Percentiles rank a stretch among this genome's conserved stretches.
Evolutionary conservation across 2,888 invertebrate genomes (phyloP).

Genomic region (Drosophila recens): DNA sequence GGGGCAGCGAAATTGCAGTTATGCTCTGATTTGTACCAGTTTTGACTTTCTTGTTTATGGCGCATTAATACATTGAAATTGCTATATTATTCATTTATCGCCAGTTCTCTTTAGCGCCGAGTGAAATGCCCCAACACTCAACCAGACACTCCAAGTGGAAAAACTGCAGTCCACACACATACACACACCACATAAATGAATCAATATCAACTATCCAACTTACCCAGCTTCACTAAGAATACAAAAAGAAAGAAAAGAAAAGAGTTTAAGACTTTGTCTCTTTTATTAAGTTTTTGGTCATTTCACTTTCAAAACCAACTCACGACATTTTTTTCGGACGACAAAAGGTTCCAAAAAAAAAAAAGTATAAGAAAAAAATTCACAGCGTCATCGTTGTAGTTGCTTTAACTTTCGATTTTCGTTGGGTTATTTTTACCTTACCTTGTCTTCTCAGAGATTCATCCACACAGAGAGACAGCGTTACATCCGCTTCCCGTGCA

Average conservation of each 20-base stretch:
- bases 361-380: constrained; percentile 34
- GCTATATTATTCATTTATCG: constrained; percentile 81
- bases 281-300: constrained; percentile 61
- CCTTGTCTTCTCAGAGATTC: constrained; percentile 8
- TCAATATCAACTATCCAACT: constrained; percentile 7
- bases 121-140: constrained; percentile 50
- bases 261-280: constrained; percentile 16
- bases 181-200: constrained; percentile 16
- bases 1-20: constrained; percentile 84
- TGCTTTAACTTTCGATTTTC: constrained; percentile 78
- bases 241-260: background rate
- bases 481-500: constrained; percentile 79
- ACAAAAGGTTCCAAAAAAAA: constrained; percentile 53
- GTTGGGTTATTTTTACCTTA: constrained; percentile 47
- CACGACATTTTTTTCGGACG: constrained; percentile 64
- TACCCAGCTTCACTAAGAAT: constrained; percentile 11
- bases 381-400: constrained; percentile 66
- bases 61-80: constrained; percentile 80
- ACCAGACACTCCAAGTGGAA: constrained; percentile 30
- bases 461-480: constrained; percentile 21
- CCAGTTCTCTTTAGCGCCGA: constrained; percentile 60
- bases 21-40: constrained; percentile 86
- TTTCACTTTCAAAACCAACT: constrained; percentile 79
- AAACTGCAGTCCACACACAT: constrained; percentile 22
- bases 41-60: constrained; percentile 85